phyloP scores from a whole-genome alignment of 2,113 vertebrate species.

The Ginglymostoma cirratum region DNA sequence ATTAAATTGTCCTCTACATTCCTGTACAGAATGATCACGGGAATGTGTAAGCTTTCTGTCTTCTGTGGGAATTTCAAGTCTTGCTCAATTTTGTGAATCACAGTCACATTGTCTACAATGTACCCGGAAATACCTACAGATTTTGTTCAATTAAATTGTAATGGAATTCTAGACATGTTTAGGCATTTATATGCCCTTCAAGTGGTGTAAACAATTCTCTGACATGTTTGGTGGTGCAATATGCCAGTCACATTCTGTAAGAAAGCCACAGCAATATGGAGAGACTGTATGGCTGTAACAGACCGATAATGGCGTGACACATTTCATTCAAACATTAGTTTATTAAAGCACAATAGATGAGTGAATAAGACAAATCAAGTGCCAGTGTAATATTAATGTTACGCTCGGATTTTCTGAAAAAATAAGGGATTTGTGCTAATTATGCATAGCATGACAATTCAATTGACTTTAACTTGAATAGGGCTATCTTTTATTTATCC shows the following conservation, averaged over 20 bases:
- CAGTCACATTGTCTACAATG: not conserved
- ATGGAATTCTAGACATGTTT: slow-evolving; percentile 18
- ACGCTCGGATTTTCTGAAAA: not conserved
- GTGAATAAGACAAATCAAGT: not conserved
- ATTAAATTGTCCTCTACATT: not conserved
- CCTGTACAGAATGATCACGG: not conserved
- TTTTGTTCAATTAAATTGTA: not conserved
- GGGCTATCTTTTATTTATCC: not conserved
- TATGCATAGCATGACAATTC: not conserved
- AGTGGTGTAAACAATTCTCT: not conserved
- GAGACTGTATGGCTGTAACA: not conserved
- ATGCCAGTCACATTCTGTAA: not conserved
- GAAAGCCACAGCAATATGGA: not conserved
- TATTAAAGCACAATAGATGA: not conserved
- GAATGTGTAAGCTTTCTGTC: not conserved
- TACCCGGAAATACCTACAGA: not conserved
- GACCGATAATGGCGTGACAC: not conserved
- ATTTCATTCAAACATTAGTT: not conserved
- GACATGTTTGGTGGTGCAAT: not conserved
- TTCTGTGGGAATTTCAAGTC: not conserved
- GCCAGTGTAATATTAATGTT: not conserved
- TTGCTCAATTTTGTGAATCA: not conserved
- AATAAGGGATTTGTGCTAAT: not conserved
- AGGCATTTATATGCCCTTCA: not conserved
- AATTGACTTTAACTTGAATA: not conserved